Conservation (phyloP, 2,888 invertebrate species). For the Ditula angustiorana region DNA sequence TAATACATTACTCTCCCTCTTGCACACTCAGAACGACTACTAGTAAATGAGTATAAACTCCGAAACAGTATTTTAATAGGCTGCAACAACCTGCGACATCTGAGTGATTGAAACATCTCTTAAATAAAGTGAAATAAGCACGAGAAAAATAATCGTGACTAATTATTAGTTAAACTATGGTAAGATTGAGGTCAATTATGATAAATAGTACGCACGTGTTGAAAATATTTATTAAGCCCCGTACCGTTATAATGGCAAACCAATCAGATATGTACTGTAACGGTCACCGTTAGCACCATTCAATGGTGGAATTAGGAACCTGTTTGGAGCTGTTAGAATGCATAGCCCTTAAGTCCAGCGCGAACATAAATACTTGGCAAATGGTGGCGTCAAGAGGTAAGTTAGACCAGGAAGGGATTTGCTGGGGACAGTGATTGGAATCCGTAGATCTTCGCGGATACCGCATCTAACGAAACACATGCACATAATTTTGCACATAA, state of each 20-base stretch:
- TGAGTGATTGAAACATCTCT: conserved; percentile 10
- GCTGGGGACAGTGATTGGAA: conserved; percentile 19
- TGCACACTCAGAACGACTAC: too few relatives aligned
- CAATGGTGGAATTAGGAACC: conserved; percentile 35
- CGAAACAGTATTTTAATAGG: too few relatives aligned
- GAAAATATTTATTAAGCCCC: conserved; percentile 38
- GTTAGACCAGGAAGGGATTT: conserved; percentile 16
- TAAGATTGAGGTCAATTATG: conserved; percentile 29
- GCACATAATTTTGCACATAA: too few relatives aligned
- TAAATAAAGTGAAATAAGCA: not conserved
- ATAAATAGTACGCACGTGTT: conserved; percentile 41
- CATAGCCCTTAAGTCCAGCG: conserved; percentile 21
- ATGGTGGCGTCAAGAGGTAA: not conserved
- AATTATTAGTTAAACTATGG: conserved; percentile 29
- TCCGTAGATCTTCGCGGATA: conserved; percentile 3
- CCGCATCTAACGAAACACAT: too few relatives aligned
- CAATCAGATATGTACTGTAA: conserved; percentile 32
- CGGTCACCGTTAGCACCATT: conserved; percentile 32
- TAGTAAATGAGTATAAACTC: too few relatives aligned
- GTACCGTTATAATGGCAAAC: conserved; percentile 40
- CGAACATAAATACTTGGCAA: conserved; percentile 11
- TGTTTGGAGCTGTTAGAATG: conserved; percentile 29
- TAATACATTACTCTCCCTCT: too few relatives aligned
- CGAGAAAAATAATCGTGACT: conserved; percentile 23
- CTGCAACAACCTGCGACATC: too few relatives aligned